Evolutionary conservation across 1,140 invertebrate species (phyloP).

Genomic region (Littorina saxatilis): DNA sequence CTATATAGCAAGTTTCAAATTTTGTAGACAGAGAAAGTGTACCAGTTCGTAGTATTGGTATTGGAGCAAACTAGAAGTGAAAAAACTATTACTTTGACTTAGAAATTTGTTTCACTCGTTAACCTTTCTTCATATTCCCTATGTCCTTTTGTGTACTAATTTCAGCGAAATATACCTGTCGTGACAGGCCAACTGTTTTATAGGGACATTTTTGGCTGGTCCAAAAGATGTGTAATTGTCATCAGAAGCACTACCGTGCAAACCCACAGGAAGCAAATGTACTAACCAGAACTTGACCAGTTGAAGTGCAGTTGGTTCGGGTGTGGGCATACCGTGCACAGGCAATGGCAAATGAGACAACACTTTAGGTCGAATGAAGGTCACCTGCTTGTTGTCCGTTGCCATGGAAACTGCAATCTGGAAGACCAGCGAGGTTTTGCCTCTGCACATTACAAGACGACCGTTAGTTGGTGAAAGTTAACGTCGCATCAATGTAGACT

Average conservation of each 20-base stretch:
- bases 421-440: constrained; percentile 32
- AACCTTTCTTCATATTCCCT: too few species aligned
- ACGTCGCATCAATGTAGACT: background rate
- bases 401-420: constrained; percentile 33
- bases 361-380: constrained; percentile 30
- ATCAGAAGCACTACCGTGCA: too few species aligned
- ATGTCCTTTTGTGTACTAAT: too few species aligned
- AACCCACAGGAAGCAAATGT: too few species aligned
- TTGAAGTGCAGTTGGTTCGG: constrained; percentile 15
- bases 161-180: too few species aligned
- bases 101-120: background rate
- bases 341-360: constrained; percentile 11
- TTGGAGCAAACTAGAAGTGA: background rate
- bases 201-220: too few species aligned
- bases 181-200: too few species aligned
- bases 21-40: too few species aligned
- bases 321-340: constrained; percentile 32
- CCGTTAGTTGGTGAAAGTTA: too few species aligned
- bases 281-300: constrained; percentile 38
- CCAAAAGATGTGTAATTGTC: too few species aligned
- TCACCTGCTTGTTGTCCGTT: constrained; percentile 21
- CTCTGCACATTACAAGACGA: constrained; percentile 1
- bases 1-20: background rate
- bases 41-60: background rate
- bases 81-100: background rate